Evolutionary conservation across 2,888 invertebrate species (phyloP), one percentile per base, ranked within the genome.

Genomic region (Drosophila nigricruria): DNA sequence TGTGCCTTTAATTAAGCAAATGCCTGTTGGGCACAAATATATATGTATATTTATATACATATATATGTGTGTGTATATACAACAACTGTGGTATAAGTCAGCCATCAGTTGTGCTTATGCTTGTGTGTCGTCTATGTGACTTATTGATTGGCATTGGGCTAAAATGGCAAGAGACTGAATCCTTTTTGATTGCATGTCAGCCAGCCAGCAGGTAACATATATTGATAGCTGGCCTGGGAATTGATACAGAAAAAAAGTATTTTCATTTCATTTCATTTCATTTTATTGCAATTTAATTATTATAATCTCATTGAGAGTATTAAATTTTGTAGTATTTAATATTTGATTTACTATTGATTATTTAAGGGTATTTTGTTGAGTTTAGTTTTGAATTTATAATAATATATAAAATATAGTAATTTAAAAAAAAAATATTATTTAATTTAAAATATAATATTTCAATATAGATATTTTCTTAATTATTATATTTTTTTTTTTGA

Each of bases 1-100:
- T 75, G 73, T 59, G 78, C 67, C 72, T 77, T 84, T 90, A 84
- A 84, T 84, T 90, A 90, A 89, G 89, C 88, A 88, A 89, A 88
- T 82, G 88, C 58, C 90, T 67, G 65, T 54, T 42, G 70, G 82
- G 62, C 52, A 49, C 47, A 32, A 54, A 50, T 16, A 32, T 27
- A 58, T 43, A 52, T 60, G 49, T 40, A 23, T 20, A 53, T 32
- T 32, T 18, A 52, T 25, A 1, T 18, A 23, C 10, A 40, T 20
- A 0, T 36, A 42, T 36, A 10, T 23, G n/a, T n/a, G n/a, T 36
- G 23, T 30, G 20, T 27, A 53, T 49, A 12, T 25, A 36, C 30
- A 54, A 20, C 2, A 25, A 14, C 16, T 10, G 12, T 36, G 20
- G 34, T 78, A 27, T 34, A 56, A 67, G 52, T 40, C 38, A 45